These are phyloP conservation scores for Limenitis camilla DNA, from an alignment of 2,888 invertebrate species.

Conservation along the genomic window DNA sequence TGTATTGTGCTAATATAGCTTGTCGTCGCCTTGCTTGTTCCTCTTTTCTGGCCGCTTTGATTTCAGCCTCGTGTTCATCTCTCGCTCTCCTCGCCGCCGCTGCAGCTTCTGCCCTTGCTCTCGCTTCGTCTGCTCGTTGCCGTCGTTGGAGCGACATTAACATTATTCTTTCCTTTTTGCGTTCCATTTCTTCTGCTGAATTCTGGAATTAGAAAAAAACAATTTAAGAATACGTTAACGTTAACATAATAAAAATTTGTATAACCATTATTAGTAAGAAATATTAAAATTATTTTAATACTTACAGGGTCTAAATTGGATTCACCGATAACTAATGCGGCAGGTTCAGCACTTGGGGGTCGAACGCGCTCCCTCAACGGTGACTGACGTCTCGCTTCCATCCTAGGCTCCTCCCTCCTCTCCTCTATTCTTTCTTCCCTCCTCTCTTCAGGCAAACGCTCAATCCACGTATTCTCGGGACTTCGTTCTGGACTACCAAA, in stretches of 20 bases:
- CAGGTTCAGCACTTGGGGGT: conserved; percentile 44
- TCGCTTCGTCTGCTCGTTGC: conserved; percentile 91
- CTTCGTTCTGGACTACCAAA: conserved; percentile 48
- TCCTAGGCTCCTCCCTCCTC: conserved; percentile 30
- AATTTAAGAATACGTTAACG: no score
- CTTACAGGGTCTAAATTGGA: conserved; percentile 61
- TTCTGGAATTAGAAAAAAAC: conserved; percentile 71
- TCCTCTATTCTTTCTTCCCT: conserved; percentile 27
- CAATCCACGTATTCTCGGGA: conserved; percentile 45
- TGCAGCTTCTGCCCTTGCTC: conserved; percentile 88
- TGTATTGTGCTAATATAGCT: conserved; percentile 92
- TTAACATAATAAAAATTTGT: no score
- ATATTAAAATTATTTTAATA: neutral
- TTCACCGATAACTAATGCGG: conserved; percentile 62
- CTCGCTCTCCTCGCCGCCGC: conserved; percentile 82
- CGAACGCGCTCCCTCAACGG: conserved; percentile 31
- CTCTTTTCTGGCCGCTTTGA: conserved; percentile 82
- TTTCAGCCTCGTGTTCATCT: conserved; percentile 84
- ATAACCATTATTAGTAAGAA: no score
- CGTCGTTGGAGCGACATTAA: conserved; percentile 90
- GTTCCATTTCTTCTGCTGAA: conserved; percentile 92
- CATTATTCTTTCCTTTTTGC: conserved; percentile 93
- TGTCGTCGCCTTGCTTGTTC: conserved; percentile 92
- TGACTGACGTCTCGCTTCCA: conserved; percentile 21
- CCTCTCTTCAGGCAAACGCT: conserved; percentile 38